Evolutionary conservation across 2,888 invertebrate genomes (phyloP).

Genomic region (Drosophila neutralis): DNA sequence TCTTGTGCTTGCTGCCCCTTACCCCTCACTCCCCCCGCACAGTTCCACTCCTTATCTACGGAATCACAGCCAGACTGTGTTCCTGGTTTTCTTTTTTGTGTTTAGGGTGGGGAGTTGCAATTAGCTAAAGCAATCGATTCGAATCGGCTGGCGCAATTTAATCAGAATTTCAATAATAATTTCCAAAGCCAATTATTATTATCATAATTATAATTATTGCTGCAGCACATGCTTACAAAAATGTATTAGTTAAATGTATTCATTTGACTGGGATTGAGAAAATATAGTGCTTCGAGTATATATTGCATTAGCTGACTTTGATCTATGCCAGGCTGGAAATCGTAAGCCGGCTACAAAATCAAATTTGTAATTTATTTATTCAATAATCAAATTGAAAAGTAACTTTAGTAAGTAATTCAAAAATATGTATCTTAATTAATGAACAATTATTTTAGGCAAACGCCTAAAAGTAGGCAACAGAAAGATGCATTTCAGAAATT

Average conservation of each 20-base stretch:
- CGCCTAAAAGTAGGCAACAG: not conserved
- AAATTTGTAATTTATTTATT: not conserved
- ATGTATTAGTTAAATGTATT: not conserved
- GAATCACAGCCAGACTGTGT: conserved; percentile 13
- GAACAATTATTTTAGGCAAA: not conserved
- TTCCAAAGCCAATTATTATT: conserved; percentile 12
- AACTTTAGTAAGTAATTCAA: not conserved
- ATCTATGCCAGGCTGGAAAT: not conserved
- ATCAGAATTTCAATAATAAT: conserved; percentile 40
- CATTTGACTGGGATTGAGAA: not conserved
- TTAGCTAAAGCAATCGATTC: conserved; percentile 56
- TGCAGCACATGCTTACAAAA: not conserved
- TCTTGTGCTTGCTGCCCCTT: not conserved
- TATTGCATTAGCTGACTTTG: not conserved
- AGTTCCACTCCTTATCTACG: conserved; percentile 27
- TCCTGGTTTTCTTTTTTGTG: conserved; percentile 13
- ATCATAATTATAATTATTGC: conserved; percentile 3
- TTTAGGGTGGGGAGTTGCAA: conserved; percentile 10
- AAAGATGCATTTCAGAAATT: not conserved
- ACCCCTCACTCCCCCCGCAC: conserved; percentile 16
- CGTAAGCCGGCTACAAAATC: not conserved
- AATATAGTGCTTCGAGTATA: not conserved
- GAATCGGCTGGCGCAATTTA: conserved; percentile 39
- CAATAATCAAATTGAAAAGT: not conserved
- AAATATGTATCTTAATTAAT: not conserved